Conservation (phyloP, 2,113 vertebrate species). For the Microcebus tavaratra region DNA sequence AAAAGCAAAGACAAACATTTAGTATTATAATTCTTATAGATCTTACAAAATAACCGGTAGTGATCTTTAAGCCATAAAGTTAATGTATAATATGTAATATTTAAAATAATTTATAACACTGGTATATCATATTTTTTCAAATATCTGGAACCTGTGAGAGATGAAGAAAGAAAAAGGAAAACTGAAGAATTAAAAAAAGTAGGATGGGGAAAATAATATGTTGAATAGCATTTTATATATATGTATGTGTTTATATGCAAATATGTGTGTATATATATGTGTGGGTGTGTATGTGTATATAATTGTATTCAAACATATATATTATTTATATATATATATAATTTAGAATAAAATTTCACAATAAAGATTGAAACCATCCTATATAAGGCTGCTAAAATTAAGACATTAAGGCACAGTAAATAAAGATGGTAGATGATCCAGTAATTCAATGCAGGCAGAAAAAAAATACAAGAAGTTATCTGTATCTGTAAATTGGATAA, state of each 20-base stretch:
- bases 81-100: background rate
- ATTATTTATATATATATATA: background rate
- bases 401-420: background rate
- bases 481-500: background rate
- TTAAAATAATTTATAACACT: background rate
- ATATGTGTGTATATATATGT: background rate
- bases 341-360: background rate
- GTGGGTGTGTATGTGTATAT: background rate
- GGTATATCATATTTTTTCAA: background rate
- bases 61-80: background rate
- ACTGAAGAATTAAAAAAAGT: background rate
- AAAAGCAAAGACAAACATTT: background rate
- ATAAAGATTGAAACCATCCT: background rate
- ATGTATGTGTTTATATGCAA: background rate
- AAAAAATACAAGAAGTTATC: background rate
- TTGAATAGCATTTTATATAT: background rate
- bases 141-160: background rate
- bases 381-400: background rate
- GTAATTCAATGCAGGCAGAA: background rate
- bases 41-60: background rate
- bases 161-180: background rate
- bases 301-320: background rate
- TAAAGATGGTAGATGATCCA: background rate
- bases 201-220: background rate
- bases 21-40: background rate